Evolutionary conservation across 2,888 invertebrate species (phyloP).

Genomic region (Cloeon dipterum): DNA sequence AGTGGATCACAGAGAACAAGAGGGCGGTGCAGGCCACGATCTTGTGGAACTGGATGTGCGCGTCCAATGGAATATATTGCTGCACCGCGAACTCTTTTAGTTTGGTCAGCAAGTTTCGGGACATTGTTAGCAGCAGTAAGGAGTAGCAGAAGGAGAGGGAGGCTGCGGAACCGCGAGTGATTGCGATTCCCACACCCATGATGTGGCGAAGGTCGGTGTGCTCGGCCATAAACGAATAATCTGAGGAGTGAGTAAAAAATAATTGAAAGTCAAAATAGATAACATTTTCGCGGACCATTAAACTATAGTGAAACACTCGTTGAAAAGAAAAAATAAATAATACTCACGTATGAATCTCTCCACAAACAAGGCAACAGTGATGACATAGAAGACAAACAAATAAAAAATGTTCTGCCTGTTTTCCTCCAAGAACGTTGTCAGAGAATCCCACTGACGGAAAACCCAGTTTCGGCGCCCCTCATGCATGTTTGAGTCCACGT

Average conservation of each 20-base stretch:
- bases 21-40: conserved; percentile 86
- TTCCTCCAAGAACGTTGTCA: conserved; percentile 83
- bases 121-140: conserved; percentile 77
- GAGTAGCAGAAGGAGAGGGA: conserved; percentile 88
- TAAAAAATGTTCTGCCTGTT: conserved; percentile 92
- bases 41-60: conserved; percentile 92
- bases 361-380: conserved; percentile 79
- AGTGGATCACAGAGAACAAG: conserved; percentile 79
- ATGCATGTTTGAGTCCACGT: conserved; percentile 51
- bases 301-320: no score
- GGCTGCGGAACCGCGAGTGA: conserved; percentile 83
- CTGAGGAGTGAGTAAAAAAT: conserved; percentile 19
- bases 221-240: conserved; percentile 91
- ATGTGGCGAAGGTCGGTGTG: conserved; percentile 86
- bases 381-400: conserved; percentile 82
- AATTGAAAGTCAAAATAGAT: background rate
- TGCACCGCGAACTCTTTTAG: conserved; percentile 84
- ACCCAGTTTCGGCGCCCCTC: conserved; percentile 44
- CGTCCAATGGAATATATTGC: conserved; percentile 81
- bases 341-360: conserved; percentile 77
- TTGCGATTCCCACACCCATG: conserved; percentile 92
- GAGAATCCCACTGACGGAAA: conserved; percentile 57
- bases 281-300: background rate
- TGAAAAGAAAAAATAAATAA: background rate
- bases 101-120: conserved; percentile 73